phyloP scores from a whole-genome alignment of 2,888 invertebrate genomes.

The Bibio marci region DNA sequence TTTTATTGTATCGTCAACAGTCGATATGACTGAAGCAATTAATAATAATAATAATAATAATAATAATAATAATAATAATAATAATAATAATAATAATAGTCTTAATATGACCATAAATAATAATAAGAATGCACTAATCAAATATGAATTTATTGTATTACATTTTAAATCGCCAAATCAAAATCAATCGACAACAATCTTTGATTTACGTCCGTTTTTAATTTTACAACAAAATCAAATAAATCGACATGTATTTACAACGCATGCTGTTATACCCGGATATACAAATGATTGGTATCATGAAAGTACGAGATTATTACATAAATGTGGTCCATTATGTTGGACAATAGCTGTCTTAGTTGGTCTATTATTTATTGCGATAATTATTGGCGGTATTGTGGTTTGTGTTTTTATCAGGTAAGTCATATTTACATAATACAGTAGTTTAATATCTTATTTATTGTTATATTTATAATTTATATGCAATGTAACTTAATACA shows the following conservation, averaged over 20 bases:
- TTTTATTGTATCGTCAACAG: conserved; percentile 15
- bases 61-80: no score
- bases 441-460: no score
- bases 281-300: conserved; percentile 12
- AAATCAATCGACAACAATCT: conserved; percentile 4
- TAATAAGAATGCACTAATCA: conserved; percentile 11
- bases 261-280: conserved; percentile 26
- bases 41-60: background rate
- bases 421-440: no score
- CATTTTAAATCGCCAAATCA: conserved; percentile 16
- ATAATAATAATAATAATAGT: no score
- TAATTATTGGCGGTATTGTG: conserved; percentile 23
- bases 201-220: conserved; percentile 27
- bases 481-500: no score
- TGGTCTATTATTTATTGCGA: conserved; percentile 19
- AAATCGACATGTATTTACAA: conserved; percentile 20
- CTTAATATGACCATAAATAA: background rate
- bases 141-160: conserved; percentile 28
- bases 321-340: conserved; percentile 22
- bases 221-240: conserved; percentile 25
- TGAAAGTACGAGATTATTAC: no score
- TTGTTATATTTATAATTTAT: no score
- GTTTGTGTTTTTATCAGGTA: conserved; percentile 27
- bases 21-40: background rate
- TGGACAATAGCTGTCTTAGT: conserved; percentile 20